Evolutionary conservation across 1,140 invertebrate genomes (phyloP).

Genomic region (Diuraphis noxia): DNA sequence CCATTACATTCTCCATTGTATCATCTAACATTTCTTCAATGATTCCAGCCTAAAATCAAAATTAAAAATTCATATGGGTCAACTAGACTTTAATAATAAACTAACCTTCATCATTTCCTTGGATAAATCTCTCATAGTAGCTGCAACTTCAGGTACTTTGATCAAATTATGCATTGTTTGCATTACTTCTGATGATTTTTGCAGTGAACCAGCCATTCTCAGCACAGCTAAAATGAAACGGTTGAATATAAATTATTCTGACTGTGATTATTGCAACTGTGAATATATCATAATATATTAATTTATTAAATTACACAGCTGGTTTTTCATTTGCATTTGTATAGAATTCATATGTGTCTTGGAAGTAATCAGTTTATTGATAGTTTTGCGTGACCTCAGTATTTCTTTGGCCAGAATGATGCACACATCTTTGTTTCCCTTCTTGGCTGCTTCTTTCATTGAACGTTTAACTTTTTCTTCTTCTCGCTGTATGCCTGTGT

Average conservation of each 20-base stretch:
- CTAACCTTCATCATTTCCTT: slow-evolving; percentile 94
- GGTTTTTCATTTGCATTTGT: slow-evolving; percentile 97
- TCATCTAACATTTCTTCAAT: slow-evolving; percentile 99
- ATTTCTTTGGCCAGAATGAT: slow-evolving; percentile 95
- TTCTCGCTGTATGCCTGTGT: slow-evolving; percentile 86
- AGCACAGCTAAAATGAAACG: slow-evolving; percentile 72
- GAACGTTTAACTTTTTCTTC: slow-evolving; percentile 95
- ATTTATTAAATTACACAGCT: slow-evolving; percentile 74
- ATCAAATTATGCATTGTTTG: slow-evolving; percentile 92
- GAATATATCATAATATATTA: not conserved
- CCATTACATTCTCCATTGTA: slow-evolving; percentile 83
- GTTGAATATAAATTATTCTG: not conserved
- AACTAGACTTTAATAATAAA: not conserved
- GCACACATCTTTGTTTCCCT: slow-evolving; percentile 93
- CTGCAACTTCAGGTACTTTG: slow-evolving; percentile 88
- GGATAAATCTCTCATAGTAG: slow-evolving; percentile 95
- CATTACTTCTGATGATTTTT: slow-evolving; percentile 96
- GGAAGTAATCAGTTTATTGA: slow-evolving; percentile 88
- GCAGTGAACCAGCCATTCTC: slow-evolving; percentile 84
- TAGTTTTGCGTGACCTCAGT: slow-evolving; percentile 84
- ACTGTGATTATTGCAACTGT: too few species aligned
- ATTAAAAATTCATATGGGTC: not conserved
- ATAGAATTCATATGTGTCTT: slow-evolving; percentile 98
- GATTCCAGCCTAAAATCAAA: slow-evolving; percentile 77
- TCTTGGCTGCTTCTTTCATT: slow-evolving; percentile 94